These are phyloP conservation scores for Lithobius niger DNA, from an alignment of 1,140 invertebrate genomes.

Conservation along the genomic window DNA sequence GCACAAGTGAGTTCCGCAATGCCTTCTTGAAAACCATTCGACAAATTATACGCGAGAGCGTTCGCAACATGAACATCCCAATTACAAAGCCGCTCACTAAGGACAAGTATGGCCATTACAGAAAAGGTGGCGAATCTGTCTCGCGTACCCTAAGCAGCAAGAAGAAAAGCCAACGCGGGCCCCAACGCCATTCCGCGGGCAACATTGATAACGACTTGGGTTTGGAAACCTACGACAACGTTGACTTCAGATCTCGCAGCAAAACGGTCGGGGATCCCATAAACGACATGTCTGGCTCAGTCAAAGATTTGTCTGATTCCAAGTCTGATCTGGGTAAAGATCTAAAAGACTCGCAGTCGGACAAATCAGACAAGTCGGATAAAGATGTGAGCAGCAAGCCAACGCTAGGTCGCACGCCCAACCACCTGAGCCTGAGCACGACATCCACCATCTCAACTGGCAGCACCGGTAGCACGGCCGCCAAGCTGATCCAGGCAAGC, in stretches of 20 bases:
- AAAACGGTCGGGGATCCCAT: constrained; percentile 71
- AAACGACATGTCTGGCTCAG: constrained; percentile 22
- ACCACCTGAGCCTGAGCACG: constrained; percentile 81
- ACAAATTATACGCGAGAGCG: constrained; percentile 89
- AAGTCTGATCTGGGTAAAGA: constrained; percentile 5
- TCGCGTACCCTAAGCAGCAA: constrained; percentile 47
- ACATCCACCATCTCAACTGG: constrained; percentile 85
- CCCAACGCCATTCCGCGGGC: constrained; percentile 73
- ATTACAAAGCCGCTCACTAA: constrained; percentile 27
- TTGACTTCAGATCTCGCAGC: constrained; percentile 63
- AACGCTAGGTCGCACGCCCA: constrained; percentile 63
- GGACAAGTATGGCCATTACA: constrained; percentile 4
- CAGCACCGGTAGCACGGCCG: constrained; percentile 74
- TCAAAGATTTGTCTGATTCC: constrained; percentile 2
- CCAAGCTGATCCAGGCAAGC: constrained; percentile 81
- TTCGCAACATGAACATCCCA: constrained; percentile 86
- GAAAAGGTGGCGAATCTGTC: constrained; percentile 23
- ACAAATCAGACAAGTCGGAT: constrained; percentile 11
- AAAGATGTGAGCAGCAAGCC: constrained; percentile 11
- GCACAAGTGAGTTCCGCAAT: constrained; percentile 86
- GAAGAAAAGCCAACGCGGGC: constrained; percentile 29
- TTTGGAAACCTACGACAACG: constrained; percentile 46
- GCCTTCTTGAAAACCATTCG: constrained; percentile 91
- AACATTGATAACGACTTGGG: constrained; percentile 50
- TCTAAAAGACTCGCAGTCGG: constrained; percentile 6